Evolutionary conservation across 2,113 vertebrate species (phyloP).

Genomic region (Actinemys pallida): DNA sequence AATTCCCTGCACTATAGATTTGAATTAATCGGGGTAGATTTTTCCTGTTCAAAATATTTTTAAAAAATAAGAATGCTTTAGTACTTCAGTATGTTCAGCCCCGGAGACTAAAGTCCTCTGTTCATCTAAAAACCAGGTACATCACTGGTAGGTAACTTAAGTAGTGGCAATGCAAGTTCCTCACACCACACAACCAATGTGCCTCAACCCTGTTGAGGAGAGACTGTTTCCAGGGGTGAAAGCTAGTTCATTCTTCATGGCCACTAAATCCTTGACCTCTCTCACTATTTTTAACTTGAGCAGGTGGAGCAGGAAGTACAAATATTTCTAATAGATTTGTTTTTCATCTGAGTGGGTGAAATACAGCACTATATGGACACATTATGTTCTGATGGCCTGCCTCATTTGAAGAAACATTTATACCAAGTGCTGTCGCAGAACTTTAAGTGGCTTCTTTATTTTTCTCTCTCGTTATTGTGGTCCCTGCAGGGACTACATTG

Average conservation of each 20-base stretch:
- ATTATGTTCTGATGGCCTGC: slow-evolving; percentile 74
- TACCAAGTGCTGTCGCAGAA: slow-evolving; percentile 64
- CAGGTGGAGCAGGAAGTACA: slow-evolving; percentile 38
- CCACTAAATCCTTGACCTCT: slow-evolving; percentile 62
- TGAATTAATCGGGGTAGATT: background rate
- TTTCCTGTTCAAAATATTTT: slow-evolving; percentile 10
- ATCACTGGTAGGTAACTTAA: background rate
- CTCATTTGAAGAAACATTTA: slow-evolving; percentile 72
- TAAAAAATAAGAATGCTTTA: background rate
- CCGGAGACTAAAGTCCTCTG: background rate
- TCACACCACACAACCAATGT: background rate
- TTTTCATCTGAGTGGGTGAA: slow-evolving; percentile 67
- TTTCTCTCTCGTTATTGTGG: slow-evolving; percentile 78
- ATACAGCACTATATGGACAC: slow-evolving; percentile 56
- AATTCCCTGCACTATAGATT: background rate
- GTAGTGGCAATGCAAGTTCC: background rate
- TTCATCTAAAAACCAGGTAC: slow-evolving; percentile 32
- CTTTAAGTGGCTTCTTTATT: slow-evolving; percentile 80
- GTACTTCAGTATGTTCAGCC: background rate
- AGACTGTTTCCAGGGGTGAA: background rate
- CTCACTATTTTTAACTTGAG: slow-evolving; percentile 59
- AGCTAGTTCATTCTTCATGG: slow-evolving; percentile 23
- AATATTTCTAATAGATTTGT: slow-evolving; percentile 74
- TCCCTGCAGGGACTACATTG: slow-evolving; percentile 70
- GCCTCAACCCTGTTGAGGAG: background rate